A percentile compares a stretch with the other conserved stretches of the same genome.
Conservation (phyloP, 92 coral and sea anemone species). For the Isaurus tuberculatus region DNA sequence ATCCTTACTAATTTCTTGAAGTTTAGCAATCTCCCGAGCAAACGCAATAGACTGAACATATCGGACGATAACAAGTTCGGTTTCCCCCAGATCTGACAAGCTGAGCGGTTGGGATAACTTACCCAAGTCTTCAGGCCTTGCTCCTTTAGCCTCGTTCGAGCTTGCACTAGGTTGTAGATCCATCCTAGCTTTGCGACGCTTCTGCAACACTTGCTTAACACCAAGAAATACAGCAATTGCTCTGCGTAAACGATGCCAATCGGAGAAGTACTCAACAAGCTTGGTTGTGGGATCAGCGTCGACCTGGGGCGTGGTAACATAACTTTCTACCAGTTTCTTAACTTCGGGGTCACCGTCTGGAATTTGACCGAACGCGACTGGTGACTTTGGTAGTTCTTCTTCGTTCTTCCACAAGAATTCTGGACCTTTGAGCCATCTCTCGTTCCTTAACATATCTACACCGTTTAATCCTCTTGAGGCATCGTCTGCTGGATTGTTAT, state of each 20-base stretch:
- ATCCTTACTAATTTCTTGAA: constrained; percentile 14
- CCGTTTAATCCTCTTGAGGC: constrained; percentile 51
- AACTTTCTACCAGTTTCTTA: background rate
- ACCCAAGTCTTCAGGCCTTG: constrained; percentile 5
- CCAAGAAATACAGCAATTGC: constrained; percentile 62
- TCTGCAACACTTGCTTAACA: constrained; percentile 44
- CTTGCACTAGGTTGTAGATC: constrained; percentile 12
- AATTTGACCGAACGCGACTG: constrained; percentile 4
- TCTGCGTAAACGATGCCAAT: constrained; percentile 57
- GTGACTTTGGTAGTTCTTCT: constrained; percentile 20
- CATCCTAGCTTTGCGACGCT: constrained; percentile 39
- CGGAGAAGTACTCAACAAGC: constrained; percentile 41
- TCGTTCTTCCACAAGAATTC: constrained; percentile 42
- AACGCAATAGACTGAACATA: constrained; percentile 54
- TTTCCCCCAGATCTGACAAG: constrained; percentile 50
- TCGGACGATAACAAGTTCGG: constrained; percentile 54
- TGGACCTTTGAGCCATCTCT: constrained; percentile 48
- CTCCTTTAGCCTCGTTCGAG: constrained; percentile 7
- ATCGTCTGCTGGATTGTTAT: constrained; percentile 38
- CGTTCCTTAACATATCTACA: background rate
- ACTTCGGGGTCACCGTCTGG: constrained; percentile 39
- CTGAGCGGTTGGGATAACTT: constrained; percentile 50
- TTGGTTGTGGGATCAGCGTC: background rate
- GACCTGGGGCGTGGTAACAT: background rate
- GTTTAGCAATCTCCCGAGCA: constrained; percentile 45